Evolutionary conservation across 2,113 vertebrate genomes (phyloP), one percentile per base, ranked within the genome.

Genomic region (Bubo scandiacus): DNA sequence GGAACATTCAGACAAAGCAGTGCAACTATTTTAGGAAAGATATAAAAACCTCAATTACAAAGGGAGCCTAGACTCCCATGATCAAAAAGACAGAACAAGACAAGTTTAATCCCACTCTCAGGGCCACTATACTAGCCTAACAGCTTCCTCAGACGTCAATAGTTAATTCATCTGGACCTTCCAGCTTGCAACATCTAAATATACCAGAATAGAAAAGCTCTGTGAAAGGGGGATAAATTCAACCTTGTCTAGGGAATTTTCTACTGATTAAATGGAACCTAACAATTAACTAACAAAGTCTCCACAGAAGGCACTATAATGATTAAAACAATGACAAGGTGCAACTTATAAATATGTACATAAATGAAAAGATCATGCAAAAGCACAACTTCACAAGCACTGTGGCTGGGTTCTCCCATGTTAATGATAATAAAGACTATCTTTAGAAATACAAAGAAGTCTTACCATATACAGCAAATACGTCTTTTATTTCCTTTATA

Each of bases 401-500:
- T 8, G 12, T n/a, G 66, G 27, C 5, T 91, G 32, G 8, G 13
- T 61, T 70, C 91, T 92, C n/a, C 30, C 32, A 62, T 22, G 47
- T 74, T 49, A 40, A 34, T 25, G 18, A 8, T 47, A 91, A 68
- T 54, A 65, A 55, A 70, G 32, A 25, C 15, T 43, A 23, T 7
- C 52, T 78, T 71, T 40, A 72, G 79, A 91, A 68, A 67, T 10
- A 45, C 9, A 15, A 75, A 42, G 16, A 54, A 67, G 21, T 72
- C 94, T 92, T 98, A 99, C 99, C 99, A 13, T 99, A 99, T 43
- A 99, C 99, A 6, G 99, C 99, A 95, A 99, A 99, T 52, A 99
- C 99, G n/a, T 99, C 99, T 97, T 99, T 99, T 95, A 99, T 99
- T 97, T 99, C 99, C 97, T 99, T 99, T 96, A 99, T 99, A 12